Evolutionary conservation across 2,888 invertebrate genomes (phyloP).

Genomic region (Penaeus monodon): DNA sequence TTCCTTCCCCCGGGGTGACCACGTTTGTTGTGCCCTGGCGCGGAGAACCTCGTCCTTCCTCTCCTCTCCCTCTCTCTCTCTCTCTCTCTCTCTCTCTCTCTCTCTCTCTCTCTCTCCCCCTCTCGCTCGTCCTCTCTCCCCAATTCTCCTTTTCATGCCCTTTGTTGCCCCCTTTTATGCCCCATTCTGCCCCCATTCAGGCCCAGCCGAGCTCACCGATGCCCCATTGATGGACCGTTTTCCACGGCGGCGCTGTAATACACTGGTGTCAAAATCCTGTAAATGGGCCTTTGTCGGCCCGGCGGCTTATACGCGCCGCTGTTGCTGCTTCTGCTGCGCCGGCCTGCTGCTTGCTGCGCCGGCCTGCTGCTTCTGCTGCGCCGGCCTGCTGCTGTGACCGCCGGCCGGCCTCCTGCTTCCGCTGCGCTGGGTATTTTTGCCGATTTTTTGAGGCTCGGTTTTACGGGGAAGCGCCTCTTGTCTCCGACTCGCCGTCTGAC

Average conservation of each 20-base stretch:
- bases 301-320: constrained; percentile 27
- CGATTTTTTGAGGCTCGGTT: too few relatives aligned
- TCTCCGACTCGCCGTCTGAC: too few relatives aligned
- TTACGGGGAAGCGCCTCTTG: too few relatives aligned
- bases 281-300: constrained; percentile 42
- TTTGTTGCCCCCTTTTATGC: constrained; percentile 54
- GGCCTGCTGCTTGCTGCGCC: too few relatives aligned
- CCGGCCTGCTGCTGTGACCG: too few relatives aligned
- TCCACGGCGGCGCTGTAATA: constrained; percentile 37
- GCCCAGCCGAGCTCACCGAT: constrained; percentile 42
- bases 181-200: constrained; percentile 47
- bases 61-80: not conserved
- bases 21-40: too few relatives aligned
- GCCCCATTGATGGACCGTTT: constrained; percentile 39
- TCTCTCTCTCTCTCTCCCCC: not conserved
- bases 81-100: not conserved
- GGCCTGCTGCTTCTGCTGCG: too few relatives aligned
- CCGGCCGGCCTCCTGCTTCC: too few relatives aligned
- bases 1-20: too few relatives aligned
- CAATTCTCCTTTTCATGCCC: constrained; percentile 24
- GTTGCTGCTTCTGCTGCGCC: not conserved
- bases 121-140: not conserved
- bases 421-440: too few relatives aligned
- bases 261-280: constrained; percentile 55
- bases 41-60: not conserved